Evolutionary conservation across 2,888 invertebrate species (phyloP), one percentile per base, ranked within the genome.

Genomic region (Cantharis rufa): DNA sequence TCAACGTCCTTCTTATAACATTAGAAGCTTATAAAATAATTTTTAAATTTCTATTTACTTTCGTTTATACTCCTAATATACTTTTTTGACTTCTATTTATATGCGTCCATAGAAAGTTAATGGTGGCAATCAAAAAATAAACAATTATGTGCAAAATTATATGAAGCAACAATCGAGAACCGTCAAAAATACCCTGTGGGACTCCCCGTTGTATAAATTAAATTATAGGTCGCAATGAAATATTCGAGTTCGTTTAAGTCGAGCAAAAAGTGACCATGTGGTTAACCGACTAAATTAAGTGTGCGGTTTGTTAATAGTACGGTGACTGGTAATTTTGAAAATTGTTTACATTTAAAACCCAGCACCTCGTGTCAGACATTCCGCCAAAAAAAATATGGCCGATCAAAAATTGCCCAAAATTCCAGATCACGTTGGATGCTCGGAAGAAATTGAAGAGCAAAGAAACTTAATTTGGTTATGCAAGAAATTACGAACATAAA

Each of bases 1-100:
- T 72, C 72, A 16, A 21, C 66, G 68, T 21, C 64, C 21, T 66
- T 66, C 64, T 66, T 66, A n/a, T 21, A 18, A 66, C 64, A 66
- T 66, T 66, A 66, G 64, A 21, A 66, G 64, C 18, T 48, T 48
- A n/a, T 48, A 24, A 66, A 21, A 66, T 21, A 66, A 66, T 21
- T 66, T 66, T 66, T 66, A 66, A 66, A 66, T 66, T 66, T 66
- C 64, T 66, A 66, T 66, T 66, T 66, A 66, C 64, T 66, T 66
- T 66, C 64, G 64, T 66, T 66, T 24, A 21, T 66, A 66, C 64
- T 48, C 48, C 48, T 48, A 48, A 48, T 48, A 48, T 48, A 48
- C 48, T 48, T 48, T 48, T 48, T 48, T 48, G 48, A n/a, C 48
- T n/a, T 48, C 7, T 48, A 48, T 48, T 48, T 48, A 48, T 48